Evolutionary conservation across 2,113 vertebrate genomes (phyloP).

Genomic region (Melanotaenia duboulayi): DNA sequence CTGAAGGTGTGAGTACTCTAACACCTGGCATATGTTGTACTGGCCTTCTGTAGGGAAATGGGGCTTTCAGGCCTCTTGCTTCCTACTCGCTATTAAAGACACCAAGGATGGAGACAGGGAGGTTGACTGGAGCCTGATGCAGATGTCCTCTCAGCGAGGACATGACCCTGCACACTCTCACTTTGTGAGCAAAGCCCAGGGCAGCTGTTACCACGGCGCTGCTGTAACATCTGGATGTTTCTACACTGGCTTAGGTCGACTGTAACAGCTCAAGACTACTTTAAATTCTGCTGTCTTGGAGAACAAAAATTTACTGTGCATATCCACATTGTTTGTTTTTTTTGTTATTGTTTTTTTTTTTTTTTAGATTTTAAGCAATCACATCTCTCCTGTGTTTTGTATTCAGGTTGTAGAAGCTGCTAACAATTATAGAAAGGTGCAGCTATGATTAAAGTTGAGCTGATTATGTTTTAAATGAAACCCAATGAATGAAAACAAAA

Average conservation of each 20-base stretch:
- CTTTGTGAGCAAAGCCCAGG: constrained; percentile 42
- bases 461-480: too few relatives aligned
- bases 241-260: constrained; percentile 59
- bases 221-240: constrained; percentile 47
- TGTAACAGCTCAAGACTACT: constrained; percentile 19
- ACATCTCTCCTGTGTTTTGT: too few relatives aligned
- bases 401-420: too few relatives aligned
- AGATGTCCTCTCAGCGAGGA: constrained; percentile 73
- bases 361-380: too few relatives aligned
- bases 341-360: too few relatives aligned
- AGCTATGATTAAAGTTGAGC: too few relatives aligned
- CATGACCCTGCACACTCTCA: constrained; percentile 49
- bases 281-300: not conserved
- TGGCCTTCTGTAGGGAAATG: constrained; percentile 24
- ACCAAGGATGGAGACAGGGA: constrained; percentile 24
- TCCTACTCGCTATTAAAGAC: constrained; percentile 39
- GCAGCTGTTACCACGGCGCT: constrained; percentile 65
- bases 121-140: constrained; percentile 61
- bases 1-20: constrained; percentile 8
- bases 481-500: too few relatives aligned
- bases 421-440: too few relatives aligned
- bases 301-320: not conserved
- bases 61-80: constrained; percentile 30
- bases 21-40: constrained; percentile 42
- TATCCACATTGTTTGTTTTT: not conserved